phyloP scores from a whole-genome alignment of 2,888 invertebrate genomes.

The Erpobdella octoculata region DNA sequence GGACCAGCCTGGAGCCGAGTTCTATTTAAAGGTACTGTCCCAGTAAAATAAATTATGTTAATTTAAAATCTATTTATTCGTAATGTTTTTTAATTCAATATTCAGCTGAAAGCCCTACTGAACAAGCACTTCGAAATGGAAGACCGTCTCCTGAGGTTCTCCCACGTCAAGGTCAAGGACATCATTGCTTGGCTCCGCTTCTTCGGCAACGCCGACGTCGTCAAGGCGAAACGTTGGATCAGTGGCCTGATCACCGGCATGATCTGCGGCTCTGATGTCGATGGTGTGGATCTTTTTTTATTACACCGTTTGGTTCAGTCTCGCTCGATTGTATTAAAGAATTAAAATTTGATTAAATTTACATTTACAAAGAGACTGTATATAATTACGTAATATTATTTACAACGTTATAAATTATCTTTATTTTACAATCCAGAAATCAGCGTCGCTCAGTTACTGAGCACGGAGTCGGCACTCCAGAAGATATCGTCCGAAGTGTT shows the following conservation, averaged over 20 bases:
- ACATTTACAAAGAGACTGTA: no score
- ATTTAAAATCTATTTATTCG: no score
- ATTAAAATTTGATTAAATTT: no score
- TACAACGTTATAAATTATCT: no score
- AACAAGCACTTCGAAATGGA: neutral
- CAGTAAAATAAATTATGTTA: no score
- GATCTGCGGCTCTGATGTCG: neutral
- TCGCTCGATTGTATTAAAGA: no score
- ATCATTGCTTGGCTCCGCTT: neutral
- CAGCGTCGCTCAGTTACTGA: no score
- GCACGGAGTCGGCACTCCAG: neutral
- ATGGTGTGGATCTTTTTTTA: neutral
- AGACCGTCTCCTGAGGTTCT: neutral
- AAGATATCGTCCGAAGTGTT: no score
- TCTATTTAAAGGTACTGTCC: slow-evolving; percentile 3
- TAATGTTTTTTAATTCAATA: no score
- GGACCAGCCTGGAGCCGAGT: neutral
- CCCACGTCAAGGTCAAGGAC: neutral
- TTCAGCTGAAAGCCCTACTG: neutral
- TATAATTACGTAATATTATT: no score
- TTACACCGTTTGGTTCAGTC: no score
- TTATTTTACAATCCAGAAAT: no score
- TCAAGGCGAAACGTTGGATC: neutral
- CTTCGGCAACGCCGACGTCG: neutral
- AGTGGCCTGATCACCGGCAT: neutral